Evolutionary conservation across 2,113 vertebrate species (phyloP), one percentile per base, ranked within the genome.

Genomic region (Tonatia bakeri): DNA sequence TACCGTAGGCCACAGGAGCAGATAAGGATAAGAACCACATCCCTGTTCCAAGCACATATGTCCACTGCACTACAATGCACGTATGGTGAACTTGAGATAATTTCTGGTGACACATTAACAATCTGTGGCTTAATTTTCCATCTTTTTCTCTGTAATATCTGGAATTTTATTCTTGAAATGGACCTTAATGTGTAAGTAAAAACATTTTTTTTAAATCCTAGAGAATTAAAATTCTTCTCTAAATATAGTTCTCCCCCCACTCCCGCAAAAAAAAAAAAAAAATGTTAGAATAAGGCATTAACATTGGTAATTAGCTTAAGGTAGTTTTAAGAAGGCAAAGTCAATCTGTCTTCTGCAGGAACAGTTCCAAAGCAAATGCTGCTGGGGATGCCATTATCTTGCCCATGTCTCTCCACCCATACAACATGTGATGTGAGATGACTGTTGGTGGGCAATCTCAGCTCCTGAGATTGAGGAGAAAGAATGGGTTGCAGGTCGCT

Each of bases 201-300:
- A 90, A n/a, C 43, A n/a, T 36, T 77, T 67, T 92, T 90, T 47
- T 20, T 64, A 92, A 76, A 76, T 80, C 19, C 28, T n/a, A 50
- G 43, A 90, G 2, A 87, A 79, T 84, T 31, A 75, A 92, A 75
- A 87, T 50, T 70, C 22, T 45, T 65, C 52, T 95, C 73, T 40
- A 82, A 81, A 79, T 31, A 36, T 7, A 79, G 9, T 43, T 56
- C 12, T n/a, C 19, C 14, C 1, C 2, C 13, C 9, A 11, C 28
- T 19, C 9, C 20, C 17, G 3, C 38, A 47, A 11, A 47, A 47
- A 47, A 47, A 52, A 52, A 52, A 52, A 73, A 43, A 75, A 45
- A 16, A 31, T 13, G 28, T 26, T 59, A 59, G 24, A 61, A 61
- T 61, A 59, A 82, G 17, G 4, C 24, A 47, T 82, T 64, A 36